phyloP scores from a whole-genome alignment of 92 coral and sea anemone species.

The Zoanthus solanderi region DNA sequence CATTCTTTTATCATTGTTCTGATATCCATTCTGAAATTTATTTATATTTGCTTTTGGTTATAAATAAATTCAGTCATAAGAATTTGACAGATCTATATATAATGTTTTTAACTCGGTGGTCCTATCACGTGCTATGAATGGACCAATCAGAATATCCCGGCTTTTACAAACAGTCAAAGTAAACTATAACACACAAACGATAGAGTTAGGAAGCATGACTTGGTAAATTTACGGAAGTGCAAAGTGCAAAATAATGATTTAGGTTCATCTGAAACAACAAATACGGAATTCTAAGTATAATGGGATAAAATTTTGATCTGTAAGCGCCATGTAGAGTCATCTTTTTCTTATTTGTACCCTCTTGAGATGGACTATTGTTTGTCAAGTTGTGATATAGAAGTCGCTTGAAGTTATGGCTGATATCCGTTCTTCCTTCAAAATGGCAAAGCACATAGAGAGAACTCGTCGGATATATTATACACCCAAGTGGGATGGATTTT shows the following conservation, averaged over 20 bases:
- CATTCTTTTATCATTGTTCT: too few relatives aligned
- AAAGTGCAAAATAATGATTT: background rate
- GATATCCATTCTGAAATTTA: too few relatives aligned
- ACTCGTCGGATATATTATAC: constrained; percentile 22
- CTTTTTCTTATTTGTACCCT: background rate
- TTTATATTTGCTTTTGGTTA: background rate
- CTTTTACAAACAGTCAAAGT: constrained; percentile 48
- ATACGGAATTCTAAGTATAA: constrained; percentile 7
- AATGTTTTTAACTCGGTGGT: background rate
- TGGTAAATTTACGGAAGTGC: constrained; percentile 13
- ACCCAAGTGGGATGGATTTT: constrained; percentile 30
- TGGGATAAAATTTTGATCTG: constrained; percentile 2
- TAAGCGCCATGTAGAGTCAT: background rate
- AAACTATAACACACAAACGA: constrained; percentile 6
- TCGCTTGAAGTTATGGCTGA: background rate
- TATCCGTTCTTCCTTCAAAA: background rate
- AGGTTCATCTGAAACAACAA: background rate
- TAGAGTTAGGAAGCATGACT: constrained; percentile 9
- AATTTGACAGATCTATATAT: background rate
- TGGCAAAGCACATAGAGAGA: background rate
- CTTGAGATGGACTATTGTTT: background rate
- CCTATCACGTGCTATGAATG: constrained; percentile 32
- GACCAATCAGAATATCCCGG: constrained; percentile 44
- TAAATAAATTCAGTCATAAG: background rate
- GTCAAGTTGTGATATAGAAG: constrained; percentile 5